phyloP scores from a whole-genome alignment of 2,113 vertebrate species.

The Oreotragus oreotragus region DNA sequence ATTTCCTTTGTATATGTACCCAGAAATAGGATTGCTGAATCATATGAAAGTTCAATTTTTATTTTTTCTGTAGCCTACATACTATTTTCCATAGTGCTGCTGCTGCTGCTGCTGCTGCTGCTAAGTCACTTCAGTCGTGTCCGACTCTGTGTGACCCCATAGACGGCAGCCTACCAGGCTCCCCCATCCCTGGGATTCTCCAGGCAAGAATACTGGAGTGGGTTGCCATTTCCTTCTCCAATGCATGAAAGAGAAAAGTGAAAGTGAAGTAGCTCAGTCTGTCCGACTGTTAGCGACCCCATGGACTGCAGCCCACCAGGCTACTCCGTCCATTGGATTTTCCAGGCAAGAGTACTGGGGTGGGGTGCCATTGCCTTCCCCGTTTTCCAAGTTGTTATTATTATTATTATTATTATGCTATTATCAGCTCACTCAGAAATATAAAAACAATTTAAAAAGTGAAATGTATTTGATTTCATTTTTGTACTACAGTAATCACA shows the following conservation, averaged over 20 bases:
- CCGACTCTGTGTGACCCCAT: accelerated
- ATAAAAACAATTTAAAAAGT: neutral
- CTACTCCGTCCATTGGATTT: neutral
- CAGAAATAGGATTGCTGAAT: neutral
- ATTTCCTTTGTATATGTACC: neutral
- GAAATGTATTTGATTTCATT: neutral
- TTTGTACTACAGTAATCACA: neutral
- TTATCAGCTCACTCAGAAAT: neutral
- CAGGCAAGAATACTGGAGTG: neutral
- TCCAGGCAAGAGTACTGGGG: neutral
- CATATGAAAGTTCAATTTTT: neutral
- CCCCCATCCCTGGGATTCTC: neutral
- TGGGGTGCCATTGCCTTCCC: neutral
- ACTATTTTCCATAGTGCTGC: neutral
- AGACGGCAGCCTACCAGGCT: neutral
- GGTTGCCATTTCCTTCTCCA: neutral
- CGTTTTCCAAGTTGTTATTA: too few relatives aligned
- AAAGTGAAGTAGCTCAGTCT: neutral
- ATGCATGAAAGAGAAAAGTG: too few relatives aligned
- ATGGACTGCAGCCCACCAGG: neutral
- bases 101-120: too few relatives aligned
- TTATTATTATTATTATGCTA: too few relatives aligned
- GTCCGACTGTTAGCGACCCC: accelerated
- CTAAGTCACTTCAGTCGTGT: neutral
- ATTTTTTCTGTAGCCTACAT: neutral